These are phyloP conservation scores for Agonum fuliginosum DNA, from an alignment of 2,888 invertebrate species.

Conservation along the genomic window DNA sequence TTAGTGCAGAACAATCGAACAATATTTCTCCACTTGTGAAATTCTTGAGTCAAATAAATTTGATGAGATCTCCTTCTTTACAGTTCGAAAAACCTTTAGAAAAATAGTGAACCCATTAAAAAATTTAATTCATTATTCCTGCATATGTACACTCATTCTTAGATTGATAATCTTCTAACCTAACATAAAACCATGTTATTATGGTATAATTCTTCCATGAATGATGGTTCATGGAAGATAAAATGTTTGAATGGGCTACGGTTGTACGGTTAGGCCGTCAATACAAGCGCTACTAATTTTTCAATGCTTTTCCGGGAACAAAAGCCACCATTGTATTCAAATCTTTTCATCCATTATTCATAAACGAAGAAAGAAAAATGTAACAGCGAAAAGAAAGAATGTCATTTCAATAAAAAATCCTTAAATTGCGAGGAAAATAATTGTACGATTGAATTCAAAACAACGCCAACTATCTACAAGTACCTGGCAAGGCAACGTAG, in stretches of 20 bases:
- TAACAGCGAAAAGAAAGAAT: slow-evolving; percentile 26
- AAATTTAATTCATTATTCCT: no score
- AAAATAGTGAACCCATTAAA: no score
- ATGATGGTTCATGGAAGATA: no score
- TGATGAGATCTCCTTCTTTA: slow-evolving; percentile 5
- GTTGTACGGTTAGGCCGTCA: not conserved
- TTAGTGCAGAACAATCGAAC: no score
- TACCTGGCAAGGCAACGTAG: not conserved
- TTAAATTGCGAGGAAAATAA: slow-evolving; percentile 12
- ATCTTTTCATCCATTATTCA: slow-evolving; percentile 43
- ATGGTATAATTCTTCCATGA: no score
- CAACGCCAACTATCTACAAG: not conserved
- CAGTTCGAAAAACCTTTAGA: no score
- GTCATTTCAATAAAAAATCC: slow-evolving; percentile 18
- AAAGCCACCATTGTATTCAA: slow-evolving; percentile 37
- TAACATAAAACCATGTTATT: no score
- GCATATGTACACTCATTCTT: no score
- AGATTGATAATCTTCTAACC: no score
- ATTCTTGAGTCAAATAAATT: slow-evolving; percentile 5
- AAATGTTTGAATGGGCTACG: not conserved
- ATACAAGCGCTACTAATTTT: slow-evolving; percentile 23
- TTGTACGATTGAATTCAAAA: slow-evolving; percentile 21
- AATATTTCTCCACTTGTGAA: not conserved
- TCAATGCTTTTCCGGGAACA: slow-evolving; percentile 43
- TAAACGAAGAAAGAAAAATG: slow-evolving; percentile 40